These are phyloP conservation scores for Perizoma flavofasciatum DNA, from an alignment of 2,888 invertebrate species.

Conservation along the genomic window DNA sequence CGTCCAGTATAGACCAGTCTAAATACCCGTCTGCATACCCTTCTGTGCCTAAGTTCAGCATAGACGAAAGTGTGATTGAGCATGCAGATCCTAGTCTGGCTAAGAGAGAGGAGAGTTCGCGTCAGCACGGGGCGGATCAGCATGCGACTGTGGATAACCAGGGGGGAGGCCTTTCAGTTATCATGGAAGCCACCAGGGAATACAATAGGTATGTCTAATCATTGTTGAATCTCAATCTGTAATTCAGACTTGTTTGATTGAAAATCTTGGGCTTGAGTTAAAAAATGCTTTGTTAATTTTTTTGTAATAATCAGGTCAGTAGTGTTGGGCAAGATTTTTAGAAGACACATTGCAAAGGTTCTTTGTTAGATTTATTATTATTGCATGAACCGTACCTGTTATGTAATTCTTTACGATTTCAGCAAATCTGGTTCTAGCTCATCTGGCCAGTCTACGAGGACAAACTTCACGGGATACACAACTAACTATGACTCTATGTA, in stretches of 20 bases:
- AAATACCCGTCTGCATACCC: constrained; percentile 70
- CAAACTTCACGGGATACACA: constrained; percentile 75
- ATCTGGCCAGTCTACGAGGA: constrained; percentile 76
- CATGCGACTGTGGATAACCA: constrained; percentile 71
- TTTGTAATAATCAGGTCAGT: no score
- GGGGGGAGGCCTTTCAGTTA: constrained; percentile 81
- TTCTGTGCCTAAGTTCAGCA: constrained; percentile 72
- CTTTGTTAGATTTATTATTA: neutral
- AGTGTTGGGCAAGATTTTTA: no score
- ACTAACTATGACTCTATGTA: constrained; percentile 78
- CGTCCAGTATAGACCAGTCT: constrained; percentile 64
- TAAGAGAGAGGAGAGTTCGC: constrained; percentile 67
- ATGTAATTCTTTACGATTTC: constrained; percentile 46
- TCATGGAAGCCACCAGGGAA: constrained; percentile 86
- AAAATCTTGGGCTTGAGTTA: no score
- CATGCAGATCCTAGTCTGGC: constrained; percentile 55
- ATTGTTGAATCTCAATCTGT: no score
- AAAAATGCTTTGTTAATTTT: no score
- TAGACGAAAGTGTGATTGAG: constrained; percentile 73
- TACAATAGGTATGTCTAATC: constrained; percentile 76
- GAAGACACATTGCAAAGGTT: neutral
- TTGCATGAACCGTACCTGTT: constrained; percentile 23
- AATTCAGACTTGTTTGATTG: no score
- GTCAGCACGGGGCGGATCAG: constrained; percentile 63
- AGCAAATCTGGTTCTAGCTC: constrained; percentile 81